Conservation (phyloP, 2,888 invertebrate genomes). For the Syritta pipiens region DNA sequence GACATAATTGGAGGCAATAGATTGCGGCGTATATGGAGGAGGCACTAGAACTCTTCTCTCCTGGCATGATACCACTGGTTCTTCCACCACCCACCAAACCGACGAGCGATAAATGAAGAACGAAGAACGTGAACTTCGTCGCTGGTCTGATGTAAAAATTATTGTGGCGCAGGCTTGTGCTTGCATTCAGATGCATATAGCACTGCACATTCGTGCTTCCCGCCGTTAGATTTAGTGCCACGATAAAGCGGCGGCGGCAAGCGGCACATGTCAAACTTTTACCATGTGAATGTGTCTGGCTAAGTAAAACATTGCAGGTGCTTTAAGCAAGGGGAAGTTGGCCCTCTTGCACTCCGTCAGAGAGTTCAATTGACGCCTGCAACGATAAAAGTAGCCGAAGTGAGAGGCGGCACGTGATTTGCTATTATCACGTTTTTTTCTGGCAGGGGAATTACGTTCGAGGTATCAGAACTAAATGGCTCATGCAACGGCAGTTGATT, state of each 20-base stretch:
- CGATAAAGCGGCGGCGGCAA: too few species aligned
- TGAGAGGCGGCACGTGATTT: slow-evolving; percentile 53
- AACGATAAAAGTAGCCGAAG: slow-evolving; percentile 19
- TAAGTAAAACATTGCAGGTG: slow-evolving; percentile 52
- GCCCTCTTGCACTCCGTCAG: slow-evolving; percentile 20
- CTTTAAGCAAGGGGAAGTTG: slow-evolving; percentile 49
- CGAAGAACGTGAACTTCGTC: slow-evolving; percentile 36
- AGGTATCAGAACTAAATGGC: slow-evolving; percentile 25
- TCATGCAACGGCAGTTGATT: slow-evolving; percentile 21
- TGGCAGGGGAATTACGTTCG: background rate
- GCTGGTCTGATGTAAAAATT: slow-evolving; percentile 23
- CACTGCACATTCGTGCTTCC: slow-evolving; percentile 48
- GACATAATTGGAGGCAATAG: slow-evolving; percentile 59
- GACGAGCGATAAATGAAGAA: slow-evolving; percentile 42
- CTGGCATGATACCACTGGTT: too few species aligned
- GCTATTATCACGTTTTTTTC: slow-evolving; percentile 49
- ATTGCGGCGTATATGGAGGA: slow-evolving; percentile 27
- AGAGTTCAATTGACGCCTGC: slow-evolving; percentile 28
- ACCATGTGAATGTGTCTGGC: slow-evolving; percentile 10
- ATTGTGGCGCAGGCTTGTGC: slow-evolving; percentile 36
- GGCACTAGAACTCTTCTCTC: slow-evolving; percentile 14
- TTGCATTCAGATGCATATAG: slow-evolving; percentile 48
- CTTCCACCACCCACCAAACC: background rate
- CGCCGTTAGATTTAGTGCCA: slow-evolving; percentile 59
- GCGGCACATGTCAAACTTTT: too few species aligned